Percentiles rank a stretch among this genome's conserved stretches.
These are phyloP conservation scores for Perognathus longimembris DNA, from an alignment of 2,113 vertebrate genomes.

Conservation along the genomic window DNA sequence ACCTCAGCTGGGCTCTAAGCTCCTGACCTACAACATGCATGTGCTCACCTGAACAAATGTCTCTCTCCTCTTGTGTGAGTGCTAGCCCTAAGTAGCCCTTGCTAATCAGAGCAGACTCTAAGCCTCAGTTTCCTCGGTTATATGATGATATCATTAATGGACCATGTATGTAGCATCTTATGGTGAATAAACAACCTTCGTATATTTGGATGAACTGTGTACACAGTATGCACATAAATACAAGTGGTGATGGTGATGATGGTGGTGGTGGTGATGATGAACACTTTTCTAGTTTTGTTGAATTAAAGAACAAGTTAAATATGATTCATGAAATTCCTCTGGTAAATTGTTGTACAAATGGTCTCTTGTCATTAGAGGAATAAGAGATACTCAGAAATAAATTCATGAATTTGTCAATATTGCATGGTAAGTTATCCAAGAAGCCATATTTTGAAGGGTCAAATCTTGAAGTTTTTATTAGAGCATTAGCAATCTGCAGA, in stretches of 20 bases:
- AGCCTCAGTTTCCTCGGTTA: neutral
- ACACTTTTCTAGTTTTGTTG: neutral
- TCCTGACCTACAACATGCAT: neutral
- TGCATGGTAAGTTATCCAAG: too few relatives aligned
- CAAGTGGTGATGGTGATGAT: too few relatives aligned
- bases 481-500: too few relatives aligned
- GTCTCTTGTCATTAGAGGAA: constrained; percentile 33
- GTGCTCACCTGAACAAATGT: neutral
- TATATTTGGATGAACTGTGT: too few relatives aligned
- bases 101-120: neutral
- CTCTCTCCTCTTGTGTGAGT: neutral
- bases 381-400: neutral
- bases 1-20: neutral
- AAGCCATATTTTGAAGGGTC: too few relatives aligned
- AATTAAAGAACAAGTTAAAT: neutral
- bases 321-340: neutral
- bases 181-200: neutral
- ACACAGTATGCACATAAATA: neutral
- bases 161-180: neutral
- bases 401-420: too few relatives aligned
- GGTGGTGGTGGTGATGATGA: too few relatives aligned
- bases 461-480: too few relatives aligned
- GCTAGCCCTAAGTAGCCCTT: neutral
- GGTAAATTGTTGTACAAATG: constrained; percentile 16
- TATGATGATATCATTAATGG: neutral